A percentile compares a stretch with the other conserved stretches of the same genome.
phyloP scores from a whole-genome alignment of 2,797 vertebrate species.

The Alexandromys oeconomus region DNA sequence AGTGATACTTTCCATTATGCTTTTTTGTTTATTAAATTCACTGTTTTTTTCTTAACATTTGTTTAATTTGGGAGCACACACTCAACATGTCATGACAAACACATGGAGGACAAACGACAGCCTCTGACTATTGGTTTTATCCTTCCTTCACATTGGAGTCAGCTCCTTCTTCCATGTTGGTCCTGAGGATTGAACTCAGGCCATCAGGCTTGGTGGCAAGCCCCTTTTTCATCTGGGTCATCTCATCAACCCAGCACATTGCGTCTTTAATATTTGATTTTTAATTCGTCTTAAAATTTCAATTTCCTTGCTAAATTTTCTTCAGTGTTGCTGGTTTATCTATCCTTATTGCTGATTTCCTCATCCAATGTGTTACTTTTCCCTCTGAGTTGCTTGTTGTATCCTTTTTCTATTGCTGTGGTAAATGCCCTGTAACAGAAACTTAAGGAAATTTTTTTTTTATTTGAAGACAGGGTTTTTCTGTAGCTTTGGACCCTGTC shows the following conservation, averaged over 20 bases:
- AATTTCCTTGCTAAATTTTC: not conserved
- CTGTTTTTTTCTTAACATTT: not conserved
- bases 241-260: not conserved
- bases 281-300: not conserved
- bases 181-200: not conserved
- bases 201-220: not conserved
- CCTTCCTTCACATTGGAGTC: not conserved
- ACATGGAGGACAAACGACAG: not conserved
- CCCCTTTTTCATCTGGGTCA: not conserved
- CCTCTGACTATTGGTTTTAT: not conserved
- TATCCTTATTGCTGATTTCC: not conserved
- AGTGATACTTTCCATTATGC: not conserved
- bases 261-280: not conserved
- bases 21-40: not conserved
- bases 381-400: not conserved
- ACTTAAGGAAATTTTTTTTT: not conserved
- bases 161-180: not conserved
- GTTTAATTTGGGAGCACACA: not conserved
- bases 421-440: not conserved
- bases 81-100: not conserved
- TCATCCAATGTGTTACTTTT: not conserved
- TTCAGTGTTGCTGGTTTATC: not conserved
- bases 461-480: not conserved
- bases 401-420: not conserved
- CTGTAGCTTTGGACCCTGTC: not conserved